Base-by-base conservation (phyloP, 2,113 vertebrate genomes). In the Anoplopoma fimbria region DNA sequence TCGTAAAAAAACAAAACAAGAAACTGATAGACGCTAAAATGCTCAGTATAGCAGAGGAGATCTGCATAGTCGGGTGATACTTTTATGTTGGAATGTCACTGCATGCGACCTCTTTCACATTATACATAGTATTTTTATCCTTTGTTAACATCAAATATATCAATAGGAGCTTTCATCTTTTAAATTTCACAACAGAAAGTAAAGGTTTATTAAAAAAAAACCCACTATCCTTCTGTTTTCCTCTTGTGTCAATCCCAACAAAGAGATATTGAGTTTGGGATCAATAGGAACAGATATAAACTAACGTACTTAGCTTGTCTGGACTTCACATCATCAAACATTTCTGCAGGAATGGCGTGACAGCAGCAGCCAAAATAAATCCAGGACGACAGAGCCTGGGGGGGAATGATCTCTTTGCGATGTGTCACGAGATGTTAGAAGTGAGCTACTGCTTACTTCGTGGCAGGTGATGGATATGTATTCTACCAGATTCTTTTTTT, bases 341-440 rank as follows among this genome's bases (percentile, higher is more conserved):
- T 53, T 33, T 82, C 72, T 80, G 69, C 53, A 65, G 80, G 83
- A 78, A 12, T 4, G 19, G 25, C 29, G 29, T 80, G 86, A 90
- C 80, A 81, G 83, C 79, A 77, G 64, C 58, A 82, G 83, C 63
- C 61, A 74, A 71, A 86, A 83, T 77, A 63, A 25, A 85, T 81
- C 82, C 81, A 81, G 57, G 38, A 69, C 81, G 83, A 73, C 81
- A 69, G 40, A 73, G 69, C 89, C 88, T 61, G 23, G 55, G 25
- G 42, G 82, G 80, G 75, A 72, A 68, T 27, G 55, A 80, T 86
- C 45, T 61, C 69, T 75, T 82, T 79, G 82, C 79, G 60, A 51
- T 55, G 17, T 86, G 80, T 84, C 83, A 77, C 38, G 69, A 71
- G 65, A 80, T 83, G 73, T 87, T 78, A 80, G 69, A 83, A 71